Percentiles rank a stretch among this genome's conserved stretches.
These are phyloP conservation scores for Brenthis daphne DNA, from an alignment of 2,888 invertebrate species.

Conservation along the genomic window DNA sequence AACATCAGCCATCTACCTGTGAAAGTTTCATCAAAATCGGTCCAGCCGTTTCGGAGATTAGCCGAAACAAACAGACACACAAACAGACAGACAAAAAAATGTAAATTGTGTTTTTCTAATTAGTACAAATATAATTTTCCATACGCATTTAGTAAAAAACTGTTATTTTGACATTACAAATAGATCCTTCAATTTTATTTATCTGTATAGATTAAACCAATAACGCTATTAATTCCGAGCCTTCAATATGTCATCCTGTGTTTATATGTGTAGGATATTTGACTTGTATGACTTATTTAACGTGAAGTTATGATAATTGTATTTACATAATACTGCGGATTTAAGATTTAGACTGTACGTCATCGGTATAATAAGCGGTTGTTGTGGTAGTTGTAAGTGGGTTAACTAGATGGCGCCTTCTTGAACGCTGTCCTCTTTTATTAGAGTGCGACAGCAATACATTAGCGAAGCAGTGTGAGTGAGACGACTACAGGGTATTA, in stretches of 20 bases:
- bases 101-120: too few species aligned
- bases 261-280: not conserved
- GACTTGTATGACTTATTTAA: constrained; percentile 1
- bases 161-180: too few species aligned
- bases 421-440: constrained; percentile 48
- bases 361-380: constrained; percentile 39
- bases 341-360: constrained; percentile 38
- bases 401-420: constrained; percentile 71
- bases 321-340: constrained; percentile 32
- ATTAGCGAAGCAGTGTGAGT: constrained; percentile 50
- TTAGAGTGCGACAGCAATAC: constrained; percentile 49
- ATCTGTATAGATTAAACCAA: too few species aligned
- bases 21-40: too few species aligned
- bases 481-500: constrained; percentile 67
- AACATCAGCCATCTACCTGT: too few species aligned
- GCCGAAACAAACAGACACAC: too few species aligned
- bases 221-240: too few species aligned
- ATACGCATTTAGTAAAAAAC: too few species aligned
- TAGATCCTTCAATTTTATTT: too few species aligned
- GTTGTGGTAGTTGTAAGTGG: constrained; percentile 52
- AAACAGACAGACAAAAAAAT: too few species aligned
- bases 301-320: constrained; percentile 21
- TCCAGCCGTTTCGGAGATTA: too few species aligned
- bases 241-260: not conserved
- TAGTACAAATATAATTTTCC: too few species aligned